These are phyloP conservation scores for Temnothorax unifasciatus DNA, from an alignment of 2,888 invertebrate genomes.

Conservation along the genomic window DNA sequence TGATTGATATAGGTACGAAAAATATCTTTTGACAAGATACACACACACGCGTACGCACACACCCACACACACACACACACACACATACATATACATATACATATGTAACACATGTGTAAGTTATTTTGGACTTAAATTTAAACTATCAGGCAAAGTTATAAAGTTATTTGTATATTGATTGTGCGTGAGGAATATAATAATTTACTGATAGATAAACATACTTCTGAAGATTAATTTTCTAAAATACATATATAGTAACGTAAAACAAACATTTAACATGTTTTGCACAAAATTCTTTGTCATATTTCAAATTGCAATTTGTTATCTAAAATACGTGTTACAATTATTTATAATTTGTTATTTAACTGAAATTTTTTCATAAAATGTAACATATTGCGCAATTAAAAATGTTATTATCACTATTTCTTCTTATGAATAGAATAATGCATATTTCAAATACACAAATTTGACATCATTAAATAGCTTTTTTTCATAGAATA, in stretches of 20 bases:
- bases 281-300: slow-evolving; percentile 72
- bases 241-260: slow-evolving; percentile 71
- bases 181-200: slow-evolving; percentile 58
- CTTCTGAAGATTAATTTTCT: slow-evolving; percentile 64
- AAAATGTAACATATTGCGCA: background rate
- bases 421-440: background rate
- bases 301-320: slow-evolving; percentile 58
- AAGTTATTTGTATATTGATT: slow-evolving; percentile 60
- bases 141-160: slow-evolving; percentile 60
- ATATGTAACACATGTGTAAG: slow-evolving; percentile 48
- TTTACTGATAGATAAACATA: slow-evolving; percentile 65
- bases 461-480: slow-evolving; percentile 1
- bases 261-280: slow-evolving; percentile 68
- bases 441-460: background rate
- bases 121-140: slow-evolving; percentile 64
- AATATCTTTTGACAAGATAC: slow-evolving; percentile 63
- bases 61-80: too few species aligned
- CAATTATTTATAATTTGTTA: slow-evolving; percentile 1
- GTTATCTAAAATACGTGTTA: slow-evolving; percentile 45
- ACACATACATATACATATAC: slow-evolving; percentile 37
- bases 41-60: too few species aligned
- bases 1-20: slow-evolving; percentile 54
- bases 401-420: background rate
- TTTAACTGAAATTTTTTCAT: background rate
- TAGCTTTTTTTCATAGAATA: slow-evolving; percentile 1